phyloP scores from a whole-genome alignment of 1,140 invertebrate genomes.

The Lordiphosa clarofinis region DNA sequence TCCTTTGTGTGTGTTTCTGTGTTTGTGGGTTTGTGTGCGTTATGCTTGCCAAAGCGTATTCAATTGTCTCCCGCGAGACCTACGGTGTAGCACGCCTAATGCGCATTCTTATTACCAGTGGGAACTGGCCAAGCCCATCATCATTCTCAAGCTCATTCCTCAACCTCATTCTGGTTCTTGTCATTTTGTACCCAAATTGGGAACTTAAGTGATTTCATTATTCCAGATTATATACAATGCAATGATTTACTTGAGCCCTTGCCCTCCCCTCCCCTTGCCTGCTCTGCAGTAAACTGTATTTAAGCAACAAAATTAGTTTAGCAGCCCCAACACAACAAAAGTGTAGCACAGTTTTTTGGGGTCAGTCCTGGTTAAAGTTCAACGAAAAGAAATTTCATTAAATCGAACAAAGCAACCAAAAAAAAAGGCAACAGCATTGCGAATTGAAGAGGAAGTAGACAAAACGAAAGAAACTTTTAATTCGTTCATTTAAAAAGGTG shows the following conservation, averaged over 20 bases:
- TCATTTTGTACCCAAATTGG: constrained; percentile 51
- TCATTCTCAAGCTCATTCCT: constrained; percentile 33
- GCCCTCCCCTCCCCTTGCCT: background rate
- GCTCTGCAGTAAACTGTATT: constrained; percentile 35
- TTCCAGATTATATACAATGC: constrained; percentile 75
- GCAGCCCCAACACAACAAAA: constrained; percentile 10
- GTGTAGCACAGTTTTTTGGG: constrained; percentile 41
- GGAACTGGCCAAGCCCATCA: constrained; percentile 55
- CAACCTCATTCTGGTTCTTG: background rate
- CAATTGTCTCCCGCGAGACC: constrained; percentile 71
- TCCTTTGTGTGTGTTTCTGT: background rate
- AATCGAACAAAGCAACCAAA: constrained; percentile 51
- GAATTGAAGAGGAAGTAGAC: constrained; percentile 8
- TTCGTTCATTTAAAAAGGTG: constrained; percentile 75
- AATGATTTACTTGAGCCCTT: constrained; percentile 60
- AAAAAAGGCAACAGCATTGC: background rate
- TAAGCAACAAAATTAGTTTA: constrained; percentile 50
- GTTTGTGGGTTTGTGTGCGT: constrained; percentile 3
- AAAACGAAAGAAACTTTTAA: constrained; percentile 67
- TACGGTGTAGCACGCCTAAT: constrained; percentile 61
- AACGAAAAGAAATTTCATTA: constrained; percentile 60
- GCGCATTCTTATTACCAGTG: constrained; percentile 72
- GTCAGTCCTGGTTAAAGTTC: constrained; percentile 9
- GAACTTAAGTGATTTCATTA: constrained; percentile 78
- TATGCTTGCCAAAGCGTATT: constrained; percentile 43